Conservation (phyloP, 2,113 vertebrate species). For the Platycercus adscitus region DNA sequence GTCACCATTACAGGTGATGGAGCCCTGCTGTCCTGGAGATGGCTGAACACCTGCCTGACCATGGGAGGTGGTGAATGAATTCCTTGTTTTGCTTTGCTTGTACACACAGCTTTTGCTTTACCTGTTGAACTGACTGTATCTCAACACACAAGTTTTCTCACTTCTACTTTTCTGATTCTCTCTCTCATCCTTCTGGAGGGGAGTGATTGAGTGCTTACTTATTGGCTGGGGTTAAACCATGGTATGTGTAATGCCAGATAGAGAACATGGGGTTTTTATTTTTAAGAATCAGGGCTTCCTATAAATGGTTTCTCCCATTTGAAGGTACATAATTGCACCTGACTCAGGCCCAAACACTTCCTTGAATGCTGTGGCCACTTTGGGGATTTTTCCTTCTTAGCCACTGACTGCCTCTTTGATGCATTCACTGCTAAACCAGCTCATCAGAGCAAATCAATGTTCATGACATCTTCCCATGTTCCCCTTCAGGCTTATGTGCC, state of each 20-base stretch:
- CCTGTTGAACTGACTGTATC: not conserved
- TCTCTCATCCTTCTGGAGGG: not conserved
- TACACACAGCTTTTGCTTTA: not conserved
- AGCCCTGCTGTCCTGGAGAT: not conserved
- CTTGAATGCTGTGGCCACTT: constrained; percentile 6
- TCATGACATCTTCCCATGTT: not conserved
- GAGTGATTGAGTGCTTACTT: not conserved
- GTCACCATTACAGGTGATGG: not conserved
- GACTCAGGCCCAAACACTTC: constrained; percentile 17
- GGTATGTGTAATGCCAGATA: not conserved
- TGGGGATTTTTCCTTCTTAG: constrained; percentile 21
- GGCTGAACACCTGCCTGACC: not conserved
- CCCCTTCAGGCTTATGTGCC: not conserved
- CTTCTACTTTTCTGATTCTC: not conserved
- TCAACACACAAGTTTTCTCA: not conserved
- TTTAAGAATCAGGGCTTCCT: not conserved
- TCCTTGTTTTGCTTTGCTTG: not conserved
- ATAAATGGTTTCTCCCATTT: not conserved
- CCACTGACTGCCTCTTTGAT: not conserved
- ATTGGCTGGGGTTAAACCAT: not conserved
- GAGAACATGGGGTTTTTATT: not conserved
- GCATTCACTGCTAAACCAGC: not conserved
- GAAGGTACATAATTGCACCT: constrained; percentile 5
- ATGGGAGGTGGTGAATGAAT: not conserved
- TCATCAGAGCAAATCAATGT: not conserved